These are phyloP conservation scores for Acleris laterana DNA, from an alignment of 2,888 invertebrate genomes.

Conservation along the genomic window DNA sequence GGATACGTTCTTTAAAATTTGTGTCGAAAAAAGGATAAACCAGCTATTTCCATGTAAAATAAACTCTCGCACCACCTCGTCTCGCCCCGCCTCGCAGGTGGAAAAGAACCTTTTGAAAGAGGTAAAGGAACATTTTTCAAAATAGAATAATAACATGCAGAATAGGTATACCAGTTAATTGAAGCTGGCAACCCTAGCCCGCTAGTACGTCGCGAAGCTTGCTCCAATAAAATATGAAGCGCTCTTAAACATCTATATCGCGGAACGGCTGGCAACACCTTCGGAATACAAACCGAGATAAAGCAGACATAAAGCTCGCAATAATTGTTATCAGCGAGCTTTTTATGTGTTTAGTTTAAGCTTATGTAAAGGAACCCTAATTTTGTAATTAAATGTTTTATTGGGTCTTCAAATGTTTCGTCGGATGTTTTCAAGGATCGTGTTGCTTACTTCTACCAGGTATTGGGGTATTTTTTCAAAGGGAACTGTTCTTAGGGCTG, in stretches of 20 bases:
- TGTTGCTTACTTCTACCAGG: no score
- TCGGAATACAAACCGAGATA: constrained; percentile 72
- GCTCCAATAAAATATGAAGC: constrained; percentile 78
- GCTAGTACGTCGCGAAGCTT: constrained; percentile 60
- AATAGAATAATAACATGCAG: neutral
- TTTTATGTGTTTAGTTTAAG: constrained; percentile 31
- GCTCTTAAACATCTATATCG: constrained; percentile 78
- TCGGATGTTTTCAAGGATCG: neutral
- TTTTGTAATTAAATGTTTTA: constrained; percentile 8
- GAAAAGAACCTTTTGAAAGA: no score
- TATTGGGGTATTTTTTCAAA: no score
- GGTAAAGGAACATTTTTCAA: no score
- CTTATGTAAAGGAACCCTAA: constrained; percentile 33
- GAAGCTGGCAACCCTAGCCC: constrained; percentile 27
- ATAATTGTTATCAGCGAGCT: constrained; percentile 30
- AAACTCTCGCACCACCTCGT: no score
- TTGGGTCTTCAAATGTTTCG: neutral
- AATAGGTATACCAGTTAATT: neutral
- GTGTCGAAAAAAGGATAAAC: no score
- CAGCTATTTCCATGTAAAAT: no score
- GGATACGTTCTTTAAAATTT: no score
- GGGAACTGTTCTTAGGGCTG: no score
- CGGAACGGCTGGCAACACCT: constrained; percentile 78
- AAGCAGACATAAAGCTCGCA: constrained; percentile 39
- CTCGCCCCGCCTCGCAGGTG: no score